These are phyloP conservation scores for Pterocles burchelli DNA, from an alignment of 2,113 vertebrate species.

Conservation along the genomic window DNA sequence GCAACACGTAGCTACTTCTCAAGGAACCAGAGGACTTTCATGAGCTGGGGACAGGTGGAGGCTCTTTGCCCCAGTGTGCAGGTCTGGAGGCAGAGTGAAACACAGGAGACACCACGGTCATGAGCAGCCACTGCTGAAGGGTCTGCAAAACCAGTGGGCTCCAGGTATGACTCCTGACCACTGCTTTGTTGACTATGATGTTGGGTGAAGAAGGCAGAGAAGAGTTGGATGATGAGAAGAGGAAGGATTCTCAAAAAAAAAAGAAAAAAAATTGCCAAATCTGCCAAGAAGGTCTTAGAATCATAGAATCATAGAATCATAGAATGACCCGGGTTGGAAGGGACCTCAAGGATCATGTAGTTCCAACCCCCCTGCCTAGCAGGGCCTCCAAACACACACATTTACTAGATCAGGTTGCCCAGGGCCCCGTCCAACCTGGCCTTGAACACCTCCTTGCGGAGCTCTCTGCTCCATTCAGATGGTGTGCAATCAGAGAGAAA, in stretches of 20 bases:
- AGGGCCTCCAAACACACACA: no score
- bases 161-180: not conserved
- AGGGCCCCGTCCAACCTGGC: no score
- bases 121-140: not conserved
- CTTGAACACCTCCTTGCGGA: no score
- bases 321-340: no score
- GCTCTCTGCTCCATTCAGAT: not conserved
- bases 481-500: not conserved
- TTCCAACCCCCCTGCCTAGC: no score
- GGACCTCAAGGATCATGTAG: no score
- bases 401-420: no score
- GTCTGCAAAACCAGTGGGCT: not conserved
- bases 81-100: not conserved
- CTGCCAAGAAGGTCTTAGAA: not conserved
- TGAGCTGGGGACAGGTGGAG: not conserved
- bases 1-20: not conserved
- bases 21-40: not conserved
- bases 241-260: not conserved
- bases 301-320: no score
- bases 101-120: fast-evolving
- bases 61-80: not conserved
- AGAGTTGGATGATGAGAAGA: not conserved
- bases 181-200: not conserved
- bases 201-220: not conserved
- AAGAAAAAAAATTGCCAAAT: not conserved